These are phyloP conservation scores for Eupithecia pulchellata DNA, from an alignment of 2,888 invertebrate species.

Conservation along the genomic window DNA sequence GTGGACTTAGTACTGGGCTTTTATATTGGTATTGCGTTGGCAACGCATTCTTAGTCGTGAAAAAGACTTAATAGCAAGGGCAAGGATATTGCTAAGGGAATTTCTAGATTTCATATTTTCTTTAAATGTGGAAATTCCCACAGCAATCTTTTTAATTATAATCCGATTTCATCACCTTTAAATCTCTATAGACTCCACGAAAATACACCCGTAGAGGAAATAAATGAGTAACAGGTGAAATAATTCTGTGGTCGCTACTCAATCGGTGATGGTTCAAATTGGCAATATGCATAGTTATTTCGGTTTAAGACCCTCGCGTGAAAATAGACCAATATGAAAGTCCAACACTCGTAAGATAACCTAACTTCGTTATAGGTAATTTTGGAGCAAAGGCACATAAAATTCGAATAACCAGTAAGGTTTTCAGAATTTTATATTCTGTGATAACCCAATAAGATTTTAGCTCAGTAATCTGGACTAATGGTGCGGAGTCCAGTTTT, in stretches of 20 bases:
- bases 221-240: neutral
- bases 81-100: neutral
- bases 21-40: conserved; percentile 2
- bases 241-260: neutral
- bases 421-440: conserved; percentile 7
- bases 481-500: neutral
- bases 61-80: neutral
- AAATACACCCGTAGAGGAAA: neutral
- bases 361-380: neutral
- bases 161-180: neutral
- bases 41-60: neutral
- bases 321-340: conserved; percentile 14
- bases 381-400: neutral
- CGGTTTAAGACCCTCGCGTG: neutral
- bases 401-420: conserved; percentile 8
- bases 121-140: neutral
- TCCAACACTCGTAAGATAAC: conserved; percentile 6
- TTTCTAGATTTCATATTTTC: neutral
- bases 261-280: neutral
- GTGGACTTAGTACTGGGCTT: conserved; percentile 37
- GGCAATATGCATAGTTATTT: neutral
- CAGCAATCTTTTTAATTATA: neutral
- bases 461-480: neutral
- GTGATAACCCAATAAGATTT: neutral
- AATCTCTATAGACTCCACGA: neutral